Percentiles rank a stretch among this genome's conserved stretches.
These are phyloP conservation scores for Silurus glanis DNA, from an alignment of 2,113 vertebrate genomes.

Conservation along the genomic window DNA sequence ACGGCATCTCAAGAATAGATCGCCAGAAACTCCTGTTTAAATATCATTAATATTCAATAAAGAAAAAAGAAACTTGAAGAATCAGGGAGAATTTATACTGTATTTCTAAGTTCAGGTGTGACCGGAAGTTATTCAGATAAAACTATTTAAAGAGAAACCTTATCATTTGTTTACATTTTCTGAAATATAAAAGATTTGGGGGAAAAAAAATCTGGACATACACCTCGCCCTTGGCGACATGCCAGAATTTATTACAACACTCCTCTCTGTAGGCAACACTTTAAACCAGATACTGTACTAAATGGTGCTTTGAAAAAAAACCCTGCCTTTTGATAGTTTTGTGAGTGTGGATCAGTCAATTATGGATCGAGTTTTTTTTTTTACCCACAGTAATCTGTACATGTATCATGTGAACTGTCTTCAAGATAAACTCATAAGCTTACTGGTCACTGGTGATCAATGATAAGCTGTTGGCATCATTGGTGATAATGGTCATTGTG, in stretches of 20 bases:
- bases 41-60: slow-evolving; percentile 14
- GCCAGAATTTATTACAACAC: slow-evolving; percentile 68
- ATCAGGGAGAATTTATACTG: neutral
- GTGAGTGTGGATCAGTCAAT: slow-evolving; percentile 2
- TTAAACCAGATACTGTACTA: slow-evolving; percentile 67
- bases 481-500: neutral
- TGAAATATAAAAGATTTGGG: neutral
- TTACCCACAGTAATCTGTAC: neutral
- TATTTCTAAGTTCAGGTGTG: neutral
- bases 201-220: slow-evolving; percentile 39
- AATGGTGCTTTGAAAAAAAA: slow-evolving; percentile 65
- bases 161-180: neutral
- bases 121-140: slow-evolving; percentile 9
- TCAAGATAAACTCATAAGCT: too few relatives aligned
- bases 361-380: neutral
- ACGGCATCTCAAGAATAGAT: slow-evolving; percentile 14
- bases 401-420: too few relatives aligned
- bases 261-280: slow-evolving; percentile 66
- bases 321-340: slow-evolving; percentile 69
- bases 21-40: neutral
- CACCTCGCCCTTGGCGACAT: slow-evolving; percentile 42
- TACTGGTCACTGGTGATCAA: neutral
- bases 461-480: too few relatives aligned
- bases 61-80: slow-evolving; percentile 14
- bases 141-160: slow-evolving; percentile 22